Conservation (phyloP, 2,888 invertebrate species). For the Alloplasta piceator region DNA sequence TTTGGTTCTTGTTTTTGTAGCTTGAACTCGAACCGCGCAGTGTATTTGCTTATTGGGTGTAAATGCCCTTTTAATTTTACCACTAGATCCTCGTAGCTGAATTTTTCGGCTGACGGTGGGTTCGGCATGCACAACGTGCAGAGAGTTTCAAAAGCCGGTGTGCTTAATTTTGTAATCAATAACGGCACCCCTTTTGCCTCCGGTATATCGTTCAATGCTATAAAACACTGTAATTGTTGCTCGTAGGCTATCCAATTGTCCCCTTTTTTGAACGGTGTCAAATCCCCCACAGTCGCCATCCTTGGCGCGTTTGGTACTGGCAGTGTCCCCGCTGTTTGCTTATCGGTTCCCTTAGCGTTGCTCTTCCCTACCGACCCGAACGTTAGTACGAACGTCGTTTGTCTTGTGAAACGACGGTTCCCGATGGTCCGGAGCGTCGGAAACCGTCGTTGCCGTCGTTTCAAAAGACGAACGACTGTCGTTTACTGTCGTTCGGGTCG, state of each 20-base stretch:
- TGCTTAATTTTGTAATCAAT: conserved; percentile 8
- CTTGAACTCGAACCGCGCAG: conserved; percentile 19
- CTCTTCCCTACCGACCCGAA: no score
- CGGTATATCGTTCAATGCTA: not conserved
- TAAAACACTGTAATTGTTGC: not conserved
- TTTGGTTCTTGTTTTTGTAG: conserved; percentile 17
- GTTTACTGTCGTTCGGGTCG: no score
- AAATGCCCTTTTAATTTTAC: conserved; percentile 17
- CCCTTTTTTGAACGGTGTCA: not conserved
- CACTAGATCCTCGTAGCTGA: not conserved
- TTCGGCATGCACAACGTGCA: conserved; percentile 20
- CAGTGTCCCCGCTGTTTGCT: no score
- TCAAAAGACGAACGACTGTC: no score
- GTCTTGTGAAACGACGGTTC: no score
- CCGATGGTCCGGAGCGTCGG: no score
- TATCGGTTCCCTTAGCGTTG: no score
- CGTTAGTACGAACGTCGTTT: no score
- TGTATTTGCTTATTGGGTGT: conserved; percentile 19
- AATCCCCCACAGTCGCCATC: not conserved
- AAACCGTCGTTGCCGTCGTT: no score
- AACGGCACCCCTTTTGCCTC: not conserved
- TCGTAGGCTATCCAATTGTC: not conserved
- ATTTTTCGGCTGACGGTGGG: conserved; percentile 10
- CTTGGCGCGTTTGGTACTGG: no score
- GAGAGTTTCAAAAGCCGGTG: conserved; percentile 10